phyloP scores from a whole-genome alignment of 1,140 invertebrate genomes.

The Pseudomyrmex concolor region DNA sequence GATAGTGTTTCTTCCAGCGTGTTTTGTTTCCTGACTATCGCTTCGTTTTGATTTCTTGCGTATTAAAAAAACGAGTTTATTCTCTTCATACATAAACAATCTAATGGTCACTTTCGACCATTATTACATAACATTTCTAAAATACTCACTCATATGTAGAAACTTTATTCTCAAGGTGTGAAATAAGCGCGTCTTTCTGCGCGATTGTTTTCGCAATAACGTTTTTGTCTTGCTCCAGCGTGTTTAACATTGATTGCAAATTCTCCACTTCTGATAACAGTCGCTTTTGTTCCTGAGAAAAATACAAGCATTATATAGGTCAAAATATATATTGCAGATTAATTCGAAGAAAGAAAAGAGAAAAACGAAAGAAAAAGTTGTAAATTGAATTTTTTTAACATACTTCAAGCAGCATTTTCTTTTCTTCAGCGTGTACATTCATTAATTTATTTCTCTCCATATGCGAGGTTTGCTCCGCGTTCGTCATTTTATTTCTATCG shows the following conservation, averaged over 20 bases:
- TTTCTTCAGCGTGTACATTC: slow-evolving; percentile 52
- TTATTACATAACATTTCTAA: not conserved
- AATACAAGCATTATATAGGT: slow-evolving; percentile 2
- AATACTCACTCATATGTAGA: slow-evolving; percentile 35
- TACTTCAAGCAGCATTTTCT: slow-evolving; percentile 56
- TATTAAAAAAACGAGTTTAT: not conserved
- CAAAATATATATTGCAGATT: not conserved
- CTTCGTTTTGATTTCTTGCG: slow-evolving; percentile 21
- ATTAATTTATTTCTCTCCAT: slow-evolving; percentile 34
- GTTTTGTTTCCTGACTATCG: not conserved
- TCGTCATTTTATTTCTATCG: too few species aligned
- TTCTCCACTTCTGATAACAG: slow-evolving; percentile 37
- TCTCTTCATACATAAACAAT: not conserved
- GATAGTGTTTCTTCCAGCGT: slow-evolving; percentile 5
- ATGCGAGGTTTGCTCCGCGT: too few species aligned
- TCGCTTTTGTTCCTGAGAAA: slow-evolving; percentile 58
- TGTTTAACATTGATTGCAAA: slow-evolving; percentile 47
- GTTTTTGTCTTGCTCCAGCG: slow-evolving; percentile 52
- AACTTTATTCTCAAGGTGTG: slow-evolving; percentile 45
- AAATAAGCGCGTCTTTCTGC: slow-evolving; percentile 41
- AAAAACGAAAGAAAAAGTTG: not conserved
- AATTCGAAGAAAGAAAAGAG: not conserved
- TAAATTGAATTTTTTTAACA: not conserved
- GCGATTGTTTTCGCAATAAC: not conserved
- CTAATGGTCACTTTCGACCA: not conserved